Percentiles rank a stretch among this genome's conserved stretches.
Evolutionary conservation across 2,888 invertebrate genomes (phyloP).

Genomic region (Nomada lathburiana): DNA sequence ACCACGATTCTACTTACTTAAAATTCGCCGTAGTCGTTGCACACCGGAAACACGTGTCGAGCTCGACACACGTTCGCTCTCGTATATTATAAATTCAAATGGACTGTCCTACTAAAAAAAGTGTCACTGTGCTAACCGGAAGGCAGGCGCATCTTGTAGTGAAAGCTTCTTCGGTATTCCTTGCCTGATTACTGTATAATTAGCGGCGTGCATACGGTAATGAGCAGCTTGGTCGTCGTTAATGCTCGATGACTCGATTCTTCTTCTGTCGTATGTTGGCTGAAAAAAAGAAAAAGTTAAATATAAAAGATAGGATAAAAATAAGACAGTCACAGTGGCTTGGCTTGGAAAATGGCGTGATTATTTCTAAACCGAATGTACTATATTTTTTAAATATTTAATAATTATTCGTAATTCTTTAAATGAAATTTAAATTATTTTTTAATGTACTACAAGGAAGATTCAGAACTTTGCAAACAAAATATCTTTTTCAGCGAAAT

Average conservation of each 20-base stretch:
- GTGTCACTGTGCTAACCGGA: conserved; percentile 59
- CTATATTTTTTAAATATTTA: no score
- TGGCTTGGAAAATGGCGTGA: no score
- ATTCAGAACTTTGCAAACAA: no score
- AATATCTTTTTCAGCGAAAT: no score
- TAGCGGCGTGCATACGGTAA: conserved; percentile 45
- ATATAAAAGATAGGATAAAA: no score
- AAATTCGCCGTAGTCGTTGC: conserved; percentile 44
- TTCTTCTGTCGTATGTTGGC: neutral
- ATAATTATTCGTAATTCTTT: no score
- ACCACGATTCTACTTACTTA: conserved; percentile 5
- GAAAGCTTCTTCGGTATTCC: conserved; percentile 61
- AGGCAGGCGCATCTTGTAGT: conserved; percentile 51
- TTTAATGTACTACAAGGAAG: no score
- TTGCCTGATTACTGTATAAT: conserved; percentile 51
- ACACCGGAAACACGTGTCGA: conserved; percentile 46
- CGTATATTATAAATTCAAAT: conserved; percentile 55
- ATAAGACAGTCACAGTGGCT: no score
- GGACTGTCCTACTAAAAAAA: conserved; percentile 40
- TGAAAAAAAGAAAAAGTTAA: neutral
- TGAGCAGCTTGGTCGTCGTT: conserved; percentile 25
- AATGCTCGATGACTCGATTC: conserved; percentile 7
- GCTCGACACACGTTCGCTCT: conserved; percentile 3
- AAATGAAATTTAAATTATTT: no score
- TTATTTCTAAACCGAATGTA: no score